Percentiles rank a stretch among this genome's conserved stretches.
These are phyloP conservation scores for Paguma larvata DNA, from an alignment of 2,797 vertebrate genomes.

Conservation along the genomic window DNA sequence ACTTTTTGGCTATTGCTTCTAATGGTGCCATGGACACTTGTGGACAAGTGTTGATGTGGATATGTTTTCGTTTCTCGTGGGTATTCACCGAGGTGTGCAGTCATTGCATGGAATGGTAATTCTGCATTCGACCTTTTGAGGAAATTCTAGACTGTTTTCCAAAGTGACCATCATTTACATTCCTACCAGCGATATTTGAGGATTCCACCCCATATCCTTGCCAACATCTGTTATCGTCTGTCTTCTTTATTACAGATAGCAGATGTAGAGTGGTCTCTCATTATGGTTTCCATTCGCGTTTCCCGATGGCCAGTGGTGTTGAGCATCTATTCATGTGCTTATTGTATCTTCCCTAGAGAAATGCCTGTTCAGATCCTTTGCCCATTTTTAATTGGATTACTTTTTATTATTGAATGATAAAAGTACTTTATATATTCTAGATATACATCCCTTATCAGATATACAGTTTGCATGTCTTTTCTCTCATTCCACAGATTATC, in stretches of 20 bases:
- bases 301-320: neutral
- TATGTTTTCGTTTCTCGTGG: neutral
- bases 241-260: neutral
- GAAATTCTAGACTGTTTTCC: conserved; percentile 39
- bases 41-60: neutral
- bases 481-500: neutral
- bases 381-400: neutral
- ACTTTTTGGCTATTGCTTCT: neutral
- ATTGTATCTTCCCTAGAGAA: neutral
- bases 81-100: neutral
- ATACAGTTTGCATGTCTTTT: neutral
- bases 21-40: neutral
- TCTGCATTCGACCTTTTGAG: neutral
- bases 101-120: neutral
- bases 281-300: neutral
- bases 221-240: neutral
- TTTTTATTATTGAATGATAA: conserved; percentile 46
- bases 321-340: neutral
- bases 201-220: neutral
- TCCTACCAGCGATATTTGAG: neutral
- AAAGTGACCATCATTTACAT: neutral
- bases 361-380: neutral
- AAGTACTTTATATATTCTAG: neutral
- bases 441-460: neutral
- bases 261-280: conserved; percentile 1